Base-by-base conservation (phyloP, 2,888 invertebrate genomes). In the Standfussiana lucernea region DNA sequence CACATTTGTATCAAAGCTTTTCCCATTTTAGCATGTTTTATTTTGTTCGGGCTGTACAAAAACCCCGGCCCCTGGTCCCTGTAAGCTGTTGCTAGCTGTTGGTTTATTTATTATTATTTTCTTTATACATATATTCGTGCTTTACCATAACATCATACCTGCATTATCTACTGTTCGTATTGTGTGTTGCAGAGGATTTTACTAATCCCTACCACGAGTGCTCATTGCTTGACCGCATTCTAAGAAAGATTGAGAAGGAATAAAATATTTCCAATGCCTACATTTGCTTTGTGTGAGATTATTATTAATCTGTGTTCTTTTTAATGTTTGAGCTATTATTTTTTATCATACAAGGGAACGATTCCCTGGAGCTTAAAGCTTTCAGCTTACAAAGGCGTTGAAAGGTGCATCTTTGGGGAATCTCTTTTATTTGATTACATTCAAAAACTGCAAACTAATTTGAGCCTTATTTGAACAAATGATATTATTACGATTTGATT, bases 121-220 rank as follows among this genome's bases (percentile, higher is more conserved):
- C 24, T 67, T 59, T 40, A 40, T 45, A 6, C 45, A 11, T 35
- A 35, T 45, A 2, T 62, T 64, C 11, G 7, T n/a, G 45, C 4
- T 82, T 75, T 47, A 24, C 13, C 42, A n/a, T 50, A 21, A 24
- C 6, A 56, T 59, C 18, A 32, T 21, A 61, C 8, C 56, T 15
- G 28, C 56, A 32, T 70, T 32, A 62, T 15, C n/a, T 32, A 15
- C 0, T 62, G 4, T 64, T 45, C n/a, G 56, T 78, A 40, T 18
- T 62, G 64, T 68, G 18, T 74, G 74, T 62, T 53, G 56, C n/a
- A 72, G 50, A 53, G 69, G 74, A 83, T 83, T 83, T 45, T 86
- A 69, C 62, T 83, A 83, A 86, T 86, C 62, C 65, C 65, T 86
- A 62, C 6, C 56, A 37, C 35, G 72, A 47, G 66, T 69, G 28